Base-by-base conservation (phyloP, 92 coral and sea anemone species). In the Siderastrea siderea region DNA sequence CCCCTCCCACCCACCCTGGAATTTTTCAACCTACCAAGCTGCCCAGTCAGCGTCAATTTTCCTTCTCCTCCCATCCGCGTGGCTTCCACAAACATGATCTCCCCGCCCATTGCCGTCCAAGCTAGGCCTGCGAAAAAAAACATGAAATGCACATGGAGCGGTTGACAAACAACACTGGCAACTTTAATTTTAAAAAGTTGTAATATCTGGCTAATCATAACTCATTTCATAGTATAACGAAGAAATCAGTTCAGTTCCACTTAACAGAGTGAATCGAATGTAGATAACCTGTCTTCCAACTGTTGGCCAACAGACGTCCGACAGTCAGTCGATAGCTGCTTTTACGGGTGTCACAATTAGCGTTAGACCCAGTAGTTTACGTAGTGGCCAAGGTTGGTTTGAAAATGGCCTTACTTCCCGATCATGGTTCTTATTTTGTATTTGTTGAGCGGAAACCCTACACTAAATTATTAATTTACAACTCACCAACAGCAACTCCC, bases 31-130 rank as follows among this genome's bases (percentile, higher is more conserved):
- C 10, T 77, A 91, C 98, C 98, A 1, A 94, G 88, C 90, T 95
- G 96, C 50, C 98, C 98, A 12, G 98, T 95, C 17, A 95, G 88
- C 10, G 98, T 95, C 9, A 93, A 81, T 86, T 95, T 95, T 58
- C 96, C 98, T 75, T 95, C 98, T 47, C 98, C 98, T 48, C 96
- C 98, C 98, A 95, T 95, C 52, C 98, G 88, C 16, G 98, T 95
- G 14, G 98, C 98, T 79, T 95, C 98, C 17, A 95, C 96, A 72
- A 95, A 95, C 98, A 95, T 93, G 90, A 95, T 95, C 81, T 95
- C 98, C 19, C 96, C 98, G 59, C 98, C 98, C 93, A 92, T 91
- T 49, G 95, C 94, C 8, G 98, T 96, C 98, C 98, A 96, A 7
- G 98, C 98, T 78, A 96, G 67, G 1, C 97, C 98, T 94, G 15